phyloP scores from a whole-genome alignment of 2,113 vertebrate species.

The Vidua macroura region DNA sequence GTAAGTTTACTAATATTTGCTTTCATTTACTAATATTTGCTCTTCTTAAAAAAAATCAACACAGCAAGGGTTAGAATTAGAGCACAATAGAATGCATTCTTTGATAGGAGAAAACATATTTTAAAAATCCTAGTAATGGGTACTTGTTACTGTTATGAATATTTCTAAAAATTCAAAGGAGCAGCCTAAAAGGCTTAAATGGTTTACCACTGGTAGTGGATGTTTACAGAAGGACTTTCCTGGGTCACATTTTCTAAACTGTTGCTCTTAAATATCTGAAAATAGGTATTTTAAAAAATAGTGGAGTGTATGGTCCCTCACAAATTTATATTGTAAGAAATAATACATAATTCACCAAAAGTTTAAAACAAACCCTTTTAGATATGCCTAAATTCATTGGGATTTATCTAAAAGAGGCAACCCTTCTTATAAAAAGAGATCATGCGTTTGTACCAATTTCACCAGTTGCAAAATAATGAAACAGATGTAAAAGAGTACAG shows the following conservation, averaged over 20 bases:
- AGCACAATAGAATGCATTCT: neutral
- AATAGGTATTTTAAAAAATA: neutral
- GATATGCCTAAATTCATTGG: neutral
- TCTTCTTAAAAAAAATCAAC: neutral
- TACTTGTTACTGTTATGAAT: neutral
- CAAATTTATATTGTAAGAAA: neutral
- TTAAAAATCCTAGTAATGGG: neutral
- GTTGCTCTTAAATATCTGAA: neutral
- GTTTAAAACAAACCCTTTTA: rapidly evolving
- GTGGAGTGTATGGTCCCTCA: neutral
- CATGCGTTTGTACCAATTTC: neutral
- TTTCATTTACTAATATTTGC: neutral
- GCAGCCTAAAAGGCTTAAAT: neutral
- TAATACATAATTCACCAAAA: neutral
- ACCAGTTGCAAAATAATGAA: neutral
- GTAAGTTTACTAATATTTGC: slow-evolving; percentile 18
- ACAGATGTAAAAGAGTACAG: neutral
- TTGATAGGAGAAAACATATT: neutral
- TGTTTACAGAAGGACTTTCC: neutral
- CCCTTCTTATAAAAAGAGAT: neutral
- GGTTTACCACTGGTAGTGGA: neutral
- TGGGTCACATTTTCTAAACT: neutral
- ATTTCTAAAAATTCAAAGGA: neutral
- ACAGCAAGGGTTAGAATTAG: neutral
- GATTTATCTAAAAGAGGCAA: neutral